Base-by-base conservation (phyloP, 2,113 vertebrate genomes). In the Narcine bancroftii region DNA sequence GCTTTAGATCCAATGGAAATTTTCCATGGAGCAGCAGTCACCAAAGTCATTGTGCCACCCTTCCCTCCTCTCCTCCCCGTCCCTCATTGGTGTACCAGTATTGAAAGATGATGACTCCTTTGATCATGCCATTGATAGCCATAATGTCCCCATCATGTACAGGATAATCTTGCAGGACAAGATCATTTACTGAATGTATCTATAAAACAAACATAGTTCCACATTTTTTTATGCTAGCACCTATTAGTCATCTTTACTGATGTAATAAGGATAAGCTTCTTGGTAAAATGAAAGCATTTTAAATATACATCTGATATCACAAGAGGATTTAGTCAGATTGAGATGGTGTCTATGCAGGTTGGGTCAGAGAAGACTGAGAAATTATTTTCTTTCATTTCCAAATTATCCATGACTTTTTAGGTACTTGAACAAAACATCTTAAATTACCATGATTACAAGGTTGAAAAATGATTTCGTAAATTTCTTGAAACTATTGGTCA, bases 271-370 rank as follows among this genome's bases (percentile, higher is more conserved):
- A 85, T 75, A 15, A 19, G 50, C 53, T 60, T 85, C 81, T n/a
- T 5, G 73, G 87, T 6, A 92, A 92, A 83, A 93, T 75, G 15
- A 85, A 60, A 17, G 29, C 81, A 85, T 24, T 85, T 87, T 36
- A 60, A 87, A 36, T 87, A 17, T n/a, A 87, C 33, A n/a, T 60
- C 33, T 94, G 93, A 94, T 94, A 94, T 94, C 93, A 95, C 93
- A 93, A 93, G 92, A 92, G 87, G 92, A 92, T 93, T 93, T 94
- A 93, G 93, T 56, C 53, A 87, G 81, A 87, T 36, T 21, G 53
- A 56, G 87, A 69, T 50, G 26, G 45, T 7, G 3, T 45, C 21
- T 45, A 39, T 69, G 36, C 63, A 45, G 63, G 10, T 66, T 91
- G 89, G 21, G 0, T 39, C 17, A 17, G 26, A 39, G 33, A 63